Evolutionary conservation across 2,888 invertebrate species (phyloP), one percentile per base, ranked within the genome.

Genomic region (Sclerodermus sp.): DNA sequence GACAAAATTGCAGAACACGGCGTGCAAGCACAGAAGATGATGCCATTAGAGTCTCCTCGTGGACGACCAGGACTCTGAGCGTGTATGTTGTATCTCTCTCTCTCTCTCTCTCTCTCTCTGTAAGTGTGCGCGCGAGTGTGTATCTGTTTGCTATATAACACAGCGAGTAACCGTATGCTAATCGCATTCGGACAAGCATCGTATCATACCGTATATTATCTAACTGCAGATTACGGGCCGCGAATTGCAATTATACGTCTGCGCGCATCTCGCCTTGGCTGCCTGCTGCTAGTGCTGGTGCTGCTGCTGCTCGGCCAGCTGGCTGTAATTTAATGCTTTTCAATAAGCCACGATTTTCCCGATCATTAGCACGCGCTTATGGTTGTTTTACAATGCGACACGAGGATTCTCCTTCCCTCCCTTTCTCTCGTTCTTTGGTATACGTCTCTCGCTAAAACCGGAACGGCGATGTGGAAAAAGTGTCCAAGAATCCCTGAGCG

Each of bases 171-270:
- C 62, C 61, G 46, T 62, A 66, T 70, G 67, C 57, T 69, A 67
- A 70, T 70, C 57, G 61, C 54, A 53, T 45, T 50, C 59, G 60
- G 62, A 63, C 68, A 61, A 61, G 57, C 55, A 56, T 62, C 58
- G 55, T 60, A 64, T 68, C 66, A 62, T 63, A 64, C 58, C 61
- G 59, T 66, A 62, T 61, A 66, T 72, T 71, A 69, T 68, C 70
- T 61, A 66, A 66, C 62, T 56, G 60, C 56, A 58, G 66, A 70
- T 66, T 68, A 65, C 49, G 55, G 59, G 45, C 52, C 38, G 63
- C 58, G 57, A 62, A 59, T 67, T 59, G 70, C 61, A 72, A 75
- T 76, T 74, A 74, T 70, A 63, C 66, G 63, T 67, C 59, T 58
- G 63, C 65, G 13, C 62, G 67, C 67, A 70, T 67, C 23, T 8